These are phyloP conservation scores for Drosophila kanekoi DNA, from an alignment of 2,888 invertebrate species.

Conservation along the genomic window DNA sequence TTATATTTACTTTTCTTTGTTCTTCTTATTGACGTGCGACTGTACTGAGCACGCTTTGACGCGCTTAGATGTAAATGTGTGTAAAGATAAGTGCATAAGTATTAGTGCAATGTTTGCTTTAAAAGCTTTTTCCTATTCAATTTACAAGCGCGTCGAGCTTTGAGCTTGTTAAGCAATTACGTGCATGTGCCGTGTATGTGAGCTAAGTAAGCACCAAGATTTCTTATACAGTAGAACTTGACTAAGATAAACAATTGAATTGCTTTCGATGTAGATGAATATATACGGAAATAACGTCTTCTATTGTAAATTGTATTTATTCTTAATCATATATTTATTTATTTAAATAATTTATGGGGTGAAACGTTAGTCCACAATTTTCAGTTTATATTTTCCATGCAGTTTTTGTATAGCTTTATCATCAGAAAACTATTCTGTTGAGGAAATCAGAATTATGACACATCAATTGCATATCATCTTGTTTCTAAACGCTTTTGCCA, in stretches of 20 bases:
- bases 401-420: too few relatives aligned
- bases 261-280: background rate
- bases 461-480: background rate
- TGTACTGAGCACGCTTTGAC: background rate
- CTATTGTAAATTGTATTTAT: too few relatives aligned
- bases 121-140: slow-evolving; percentile 1
- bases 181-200: background rate
- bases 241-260: background rate
- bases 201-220: background rate
- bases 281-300: background rate
- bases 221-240: background rate
- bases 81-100: background rate
- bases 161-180: background rate
- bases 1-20: background rate
- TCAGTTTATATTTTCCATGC: too few relatives aligned
- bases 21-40: background rate
- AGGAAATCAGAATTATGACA: background rate
- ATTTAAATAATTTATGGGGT: too few relatives aligned
- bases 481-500: background rate
- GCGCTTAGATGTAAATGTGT: background rate
- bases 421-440: too few relatives aligned
- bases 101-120: background rate
- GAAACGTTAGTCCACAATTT: too few relatives aligned
- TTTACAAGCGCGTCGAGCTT: background rate
- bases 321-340: too few relatives aligned